Evolutionary conservation across 64 coral and sea anemone species (phyloP), one percentile per base, ranked within the genome.

Genomic region (Orbicella faveolata): DNA sequence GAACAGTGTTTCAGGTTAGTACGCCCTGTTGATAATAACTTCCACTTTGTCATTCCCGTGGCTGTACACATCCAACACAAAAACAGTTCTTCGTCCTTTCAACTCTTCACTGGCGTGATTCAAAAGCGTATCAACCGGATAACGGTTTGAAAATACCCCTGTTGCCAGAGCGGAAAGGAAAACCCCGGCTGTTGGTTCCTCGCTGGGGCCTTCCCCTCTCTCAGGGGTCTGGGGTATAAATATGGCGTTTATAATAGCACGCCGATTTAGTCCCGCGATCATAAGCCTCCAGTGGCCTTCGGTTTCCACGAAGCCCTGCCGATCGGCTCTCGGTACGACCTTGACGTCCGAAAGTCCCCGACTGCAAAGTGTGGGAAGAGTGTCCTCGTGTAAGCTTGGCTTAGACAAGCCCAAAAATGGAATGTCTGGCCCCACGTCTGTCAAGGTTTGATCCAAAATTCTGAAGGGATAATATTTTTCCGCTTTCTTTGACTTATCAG

Each of bases 221-320:
- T 61, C 36, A 34, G 20, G 54, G 30, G 18, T 2, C 26, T 89
- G 78, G 21, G 92, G 92, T 19, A 93, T 76, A 82, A 93, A 93
- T 19, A 93, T 75, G 52, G 72, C 87, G 55, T 88, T 89, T 23
- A 93, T 76, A 5, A 89, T 76, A 4, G 87, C 83, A 8, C 61
- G 87, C 52, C 92, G 79, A 75, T 93, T 93, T 75, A 93, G 75
- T 18, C 92, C 92, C 2, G 81, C 67, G 15, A 93, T 75, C 79
- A 93, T 84, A 19, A 93, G 76, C 64, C 92, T 88, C 92, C 87
- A 89, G 61, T 89, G 66, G 20, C 87, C 87, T 79, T 66, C 75
- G 59, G 75, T 17, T 6, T 25, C 48, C 54, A 79, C 87, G 64
- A 89, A 89, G 61, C 44, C 59, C 53, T 89, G 76, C 23, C 87